phyloP scores from a whole-genome alignment of 2,797 vertebrate genomes.

The Gymnoscopelus microlampas region DNA sequence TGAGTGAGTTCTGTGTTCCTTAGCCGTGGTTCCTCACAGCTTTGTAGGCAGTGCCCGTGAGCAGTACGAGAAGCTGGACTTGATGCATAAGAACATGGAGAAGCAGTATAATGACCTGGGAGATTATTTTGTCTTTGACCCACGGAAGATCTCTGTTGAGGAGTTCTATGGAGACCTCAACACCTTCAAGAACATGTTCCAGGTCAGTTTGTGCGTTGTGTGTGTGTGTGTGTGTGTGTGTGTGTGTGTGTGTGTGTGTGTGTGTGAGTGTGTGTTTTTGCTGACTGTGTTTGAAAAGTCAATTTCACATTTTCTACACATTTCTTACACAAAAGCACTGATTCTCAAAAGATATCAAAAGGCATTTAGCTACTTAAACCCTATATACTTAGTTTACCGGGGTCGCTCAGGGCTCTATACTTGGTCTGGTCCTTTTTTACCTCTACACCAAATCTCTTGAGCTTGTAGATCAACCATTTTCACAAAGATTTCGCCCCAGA shows the following conservation, averaged over 20 bases:
- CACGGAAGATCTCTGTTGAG: constrained; percentile 83
- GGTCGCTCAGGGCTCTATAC: no score
- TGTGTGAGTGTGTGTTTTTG: neutral
- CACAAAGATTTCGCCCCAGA: no score
- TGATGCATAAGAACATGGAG: constrained; percentile 90
- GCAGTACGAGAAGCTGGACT: constrained; percentile 83
- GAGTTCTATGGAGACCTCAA: constrained; percentile 88
- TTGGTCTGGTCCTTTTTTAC: no score
- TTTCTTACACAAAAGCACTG: no score
- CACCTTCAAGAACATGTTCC: constrained; percentile 90
- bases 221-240: constrained; percentile 26
- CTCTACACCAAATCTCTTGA: no score
- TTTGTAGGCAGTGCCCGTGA: constrained; percentile 84
- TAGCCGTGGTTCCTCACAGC: constrained; percentile 77
- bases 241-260: constrained; percentile 35
- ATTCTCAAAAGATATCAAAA: no score
- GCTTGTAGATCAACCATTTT: no score
- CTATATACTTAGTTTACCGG: no score
- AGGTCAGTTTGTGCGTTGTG: constrained; percentile 68
- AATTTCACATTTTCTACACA: no score
- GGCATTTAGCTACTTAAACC: no score
- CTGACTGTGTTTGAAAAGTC: no score
- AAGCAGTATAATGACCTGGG: constrained; percentile 83
- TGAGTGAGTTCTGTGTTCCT: constrained; percentile 60
- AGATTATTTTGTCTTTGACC: constrained; percentile 84